Conservation (phyloP, 1,140 invertebrate genomes). For the Bemisia tabaci region DNA sequence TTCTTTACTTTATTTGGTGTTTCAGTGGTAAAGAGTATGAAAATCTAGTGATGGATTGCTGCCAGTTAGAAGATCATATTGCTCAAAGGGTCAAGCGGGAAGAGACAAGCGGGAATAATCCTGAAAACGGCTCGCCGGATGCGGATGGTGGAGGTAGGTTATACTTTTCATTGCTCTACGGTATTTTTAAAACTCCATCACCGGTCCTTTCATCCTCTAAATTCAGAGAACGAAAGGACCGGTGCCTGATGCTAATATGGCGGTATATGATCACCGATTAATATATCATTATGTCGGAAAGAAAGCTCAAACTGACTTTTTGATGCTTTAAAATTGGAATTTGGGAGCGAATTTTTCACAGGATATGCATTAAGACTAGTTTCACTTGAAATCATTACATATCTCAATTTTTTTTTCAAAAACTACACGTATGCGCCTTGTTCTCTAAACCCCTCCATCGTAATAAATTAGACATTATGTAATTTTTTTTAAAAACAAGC, state of each 20-base stretch:
- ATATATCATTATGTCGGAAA: slow-evolving; percentile 1
- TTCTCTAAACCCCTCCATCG: too few species aligned
- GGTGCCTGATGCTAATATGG: neutral
- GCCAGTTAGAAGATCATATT: slow-evolving; percentile 60
- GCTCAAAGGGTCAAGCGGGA: slow-evolving; percentile 48
- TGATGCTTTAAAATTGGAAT: too few species aligned
- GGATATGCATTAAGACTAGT: too few species aligned
- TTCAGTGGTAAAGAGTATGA: slow-evolving; percentile 80
- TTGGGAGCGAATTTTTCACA: too few species aligned
- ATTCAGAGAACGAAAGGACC: neutral
- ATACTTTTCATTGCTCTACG: neutral
- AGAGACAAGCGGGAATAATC: slow-evolving; percentile 56
- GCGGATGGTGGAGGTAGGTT: slow-evolving; percentile 55
- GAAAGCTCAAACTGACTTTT: too few species aligned
- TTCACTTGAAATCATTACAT: too few species aligned
- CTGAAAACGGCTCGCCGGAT: slow-evolving; percentile 72
- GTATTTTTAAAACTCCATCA: too few species aligned
- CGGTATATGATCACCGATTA: neutral
- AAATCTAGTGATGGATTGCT: slow-evolving; percentile 82
- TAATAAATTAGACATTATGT: too few species aligned
- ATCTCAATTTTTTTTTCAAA: too few species aligned
- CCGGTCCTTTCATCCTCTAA: too few species aligned
- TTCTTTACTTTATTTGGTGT: slow-evolving; percentile 17
- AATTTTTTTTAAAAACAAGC: too few species aligned
- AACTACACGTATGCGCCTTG: too few species aligned